Base-by-base conservation (phyloP, 2,113 vertebrate genomes). In the Paratilapia polleni region DNA sequence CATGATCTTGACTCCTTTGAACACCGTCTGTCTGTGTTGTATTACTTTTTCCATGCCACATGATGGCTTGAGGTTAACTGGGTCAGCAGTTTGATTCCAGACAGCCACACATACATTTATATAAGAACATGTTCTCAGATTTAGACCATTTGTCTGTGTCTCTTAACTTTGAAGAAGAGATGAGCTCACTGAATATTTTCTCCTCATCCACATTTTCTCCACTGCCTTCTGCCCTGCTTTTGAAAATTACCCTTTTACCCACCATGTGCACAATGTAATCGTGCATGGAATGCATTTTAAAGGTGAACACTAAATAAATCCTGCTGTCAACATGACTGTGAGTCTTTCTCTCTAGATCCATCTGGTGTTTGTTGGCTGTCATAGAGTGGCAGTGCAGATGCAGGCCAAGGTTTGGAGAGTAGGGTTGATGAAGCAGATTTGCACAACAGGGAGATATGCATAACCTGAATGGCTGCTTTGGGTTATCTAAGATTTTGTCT, bases 271-370 rank as follows among this genome's bases (percentile, higher is more conserved):
- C 6, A 80, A 17, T 41, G 34, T 70, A 38, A 10, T 20, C n/a
- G 15, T 5, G 64, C 28, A 8, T 58, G 7, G 43, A 64, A 59
- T 52, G 60, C 68, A 73, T 68, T 80, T 41, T 58, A 82, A 49
- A 84, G 80, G 59, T 77, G 62, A 88, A 28, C 24, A 62, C 36
- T 36, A 2, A 92, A 88, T 91, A 93, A 92, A 94, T 54, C 58
- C 75, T 70, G 57, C 60, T 88, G 19, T 87, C 73, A 90, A 34
- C 5, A 8, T 83, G 86, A 85, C 64, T 38, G 4, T 11, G 78
- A 22, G 1, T 77, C 41, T 82, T 62, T 88, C 22, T 77, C 9
- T 86, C 5, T 12, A 6, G 17, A 58, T 43, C 31, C 26, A 49
- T 75, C 41, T 86, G 66, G 4, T 43, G 19, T 76, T 81, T 78